Conservation (phyloP, 2,113 vertebrate species). For the Daboia siamensis region DNA sequence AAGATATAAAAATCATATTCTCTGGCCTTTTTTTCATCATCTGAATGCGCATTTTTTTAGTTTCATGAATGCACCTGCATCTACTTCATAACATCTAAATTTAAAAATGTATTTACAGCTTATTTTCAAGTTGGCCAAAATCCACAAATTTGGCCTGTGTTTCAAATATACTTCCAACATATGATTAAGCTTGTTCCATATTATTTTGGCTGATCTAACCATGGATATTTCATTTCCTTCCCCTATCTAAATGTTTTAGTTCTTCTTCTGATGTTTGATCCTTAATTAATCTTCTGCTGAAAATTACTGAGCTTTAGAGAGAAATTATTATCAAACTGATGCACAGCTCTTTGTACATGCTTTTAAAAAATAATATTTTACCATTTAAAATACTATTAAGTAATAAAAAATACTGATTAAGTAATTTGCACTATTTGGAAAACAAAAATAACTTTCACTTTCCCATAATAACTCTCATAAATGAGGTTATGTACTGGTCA, state of each 20-base stretch:
- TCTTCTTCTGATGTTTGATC: conserved; percentile 33
- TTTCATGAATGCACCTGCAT: background rate
- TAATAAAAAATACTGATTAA: background rate
- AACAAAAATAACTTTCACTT: background rate
- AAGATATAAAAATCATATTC: background rate
- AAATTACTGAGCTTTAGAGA: conserved; percentile 55
- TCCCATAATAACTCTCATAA: background rate
- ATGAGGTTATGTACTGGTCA: background rate
- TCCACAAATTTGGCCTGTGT: background rate
- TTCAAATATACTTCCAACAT: conserved; percentile 22
- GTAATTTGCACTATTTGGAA: background rate
- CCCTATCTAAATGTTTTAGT: conserved; percentile 63
- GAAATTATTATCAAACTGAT: background rate
- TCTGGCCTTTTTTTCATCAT: background rate
- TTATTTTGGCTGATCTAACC: conserved; percentile 63
- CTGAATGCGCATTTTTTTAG: background rate
- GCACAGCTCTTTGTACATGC: background rate
- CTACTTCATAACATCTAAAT: background rate
- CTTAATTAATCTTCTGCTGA: conserved; percentile 63
- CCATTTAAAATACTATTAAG: background rate
- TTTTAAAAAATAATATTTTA: background rate
- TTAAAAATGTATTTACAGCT: conserved; percentile 8
- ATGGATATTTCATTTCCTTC: conserved; percentile 46
- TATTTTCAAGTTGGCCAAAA: conserved; percentile 26
- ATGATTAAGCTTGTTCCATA: conserved; percentile 51